Percentiles rank a stretch among this genome's conserved stretches.
phyloP scores from a whole-genome alignment of 2,797 vertebrate species.

The Tamandua tetradactyla region DNA sequence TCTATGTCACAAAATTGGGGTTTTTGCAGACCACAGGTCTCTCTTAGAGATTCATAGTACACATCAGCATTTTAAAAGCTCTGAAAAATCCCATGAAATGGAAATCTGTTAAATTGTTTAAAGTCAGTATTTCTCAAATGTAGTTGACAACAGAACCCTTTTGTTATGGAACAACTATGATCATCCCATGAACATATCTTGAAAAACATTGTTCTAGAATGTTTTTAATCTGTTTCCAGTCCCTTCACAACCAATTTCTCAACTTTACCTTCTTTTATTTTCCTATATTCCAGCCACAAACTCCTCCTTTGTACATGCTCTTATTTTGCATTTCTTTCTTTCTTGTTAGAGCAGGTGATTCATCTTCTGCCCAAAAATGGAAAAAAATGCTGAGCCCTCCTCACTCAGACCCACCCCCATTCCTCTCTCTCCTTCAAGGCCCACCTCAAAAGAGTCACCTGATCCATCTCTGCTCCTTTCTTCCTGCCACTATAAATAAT shows the following conservation, averaged over 20 bases:
- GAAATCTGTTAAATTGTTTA: conserved; percentile 17
- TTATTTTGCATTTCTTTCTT: conserved; percentile 50
- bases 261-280: conserved; percentile 39
- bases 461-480: neutral
- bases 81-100: neutral
- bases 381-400: neutral
- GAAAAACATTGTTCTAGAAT: conserved; percentile 61
- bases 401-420: neutral
- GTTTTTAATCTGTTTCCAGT: conserved; percentile 64
- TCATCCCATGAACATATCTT: conserved; percentile 41
- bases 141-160: conserved; percentile 30
- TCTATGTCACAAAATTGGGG: neutral
- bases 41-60: neutral
- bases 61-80: conserved; percentile 22
- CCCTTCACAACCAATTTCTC: conserved; percentile 60
- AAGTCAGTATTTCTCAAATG: neutral
- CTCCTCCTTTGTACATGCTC: neutral
- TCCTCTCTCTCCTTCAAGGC: neutral
- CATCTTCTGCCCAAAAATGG: neutral
- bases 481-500: conserved; percentile 6
- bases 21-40: conserved; percentile 45
- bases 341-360: conserved; percentile 41
- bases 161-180: neutral
- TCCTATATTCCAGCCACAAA: neutral
- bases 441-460: neutral